Evolutionary conservation across 2,797 vertebrate genomes (phyloP), one percentile per base, ranked within the genome.

Genomic region (Rhynchotus rufescens): DNA sequence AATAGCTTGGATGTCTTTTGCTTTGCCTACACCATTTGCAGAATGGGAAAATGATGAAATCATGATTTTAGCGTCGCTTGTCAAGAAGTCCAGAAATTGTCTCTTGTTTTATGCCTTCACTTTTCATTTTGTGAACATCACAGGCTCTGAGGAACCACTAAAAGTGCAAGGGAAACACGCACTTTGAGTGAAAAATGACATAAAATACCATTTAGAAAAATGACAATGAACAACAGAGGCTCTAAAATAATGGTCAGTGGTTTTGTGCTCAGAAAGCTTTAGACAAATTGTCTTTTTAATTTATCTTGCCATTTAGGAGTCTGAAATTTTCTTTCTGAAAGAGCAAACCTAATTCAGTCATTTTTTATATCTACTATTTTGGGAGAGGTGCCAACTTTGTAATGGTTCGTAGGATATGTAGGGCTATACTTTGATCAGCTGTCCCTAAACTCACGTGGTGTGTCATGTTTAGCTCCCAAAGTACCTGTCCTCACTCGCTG

Each of bases 1-100:
- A 91, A 86, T 79, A 79, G 45, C 45, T 68, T 89, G 38, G 22
- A 15, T 88, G 54, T 81, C 66, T 89, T 90, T 85, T 92, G 42
- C 80, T 93, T 88, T 89, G 40, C 65, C 45, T 74, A 8, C 56
- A 65, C 57, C 22, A 44, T 92, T 71, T 84, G 13, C 25, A 74
- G 7, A 45, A 42, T 77, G 38, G 36, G 57, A 56, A 91, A 88
- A 91, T 88, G 34, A 84, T 80, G 64, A 95, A 77, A 84, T 79
- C 32, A 10, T 67, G 47, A 26, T 2, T 93, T 91, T 85, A 74
- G 40, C 65, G 10, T 86, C 68, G 77, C 60, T 89, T 91, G 49
- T 88, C 85, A 80, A 59, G 62, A 86, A 84, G 64, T 56, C 40
- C 62, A 84, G 71, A 81, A 92, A 83, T 32, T 54, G 13, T 59